Evolutionary conservation across 2,113 vertebrate genomes (phyloP).

Genomic region (Ameiurus melas): DNA sequence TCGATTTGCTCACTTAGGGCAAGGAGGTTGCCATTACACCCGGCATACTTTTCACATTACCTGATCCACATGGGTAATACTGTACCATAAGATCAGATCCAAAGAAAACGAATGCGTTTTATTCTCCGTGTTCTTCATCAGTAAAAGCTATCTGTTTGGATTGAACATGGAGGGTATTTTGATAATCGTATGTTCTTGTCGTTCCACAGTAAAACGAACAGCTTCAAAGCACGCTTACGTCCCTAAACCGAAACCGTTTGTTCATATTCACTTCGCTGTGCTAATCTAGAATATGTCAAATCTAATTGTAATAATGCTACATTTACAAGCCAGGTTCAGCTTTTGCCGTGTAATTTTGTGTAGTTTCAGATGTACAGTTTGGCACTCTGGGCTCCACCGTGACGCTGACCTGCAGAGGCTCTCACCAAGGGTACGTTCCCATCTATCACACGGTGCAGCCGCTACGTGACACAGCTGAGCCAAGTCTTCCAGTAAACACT

Average conservation of each 20-base stretch:
- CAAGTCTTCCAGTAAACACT: conserved; percentile 46
- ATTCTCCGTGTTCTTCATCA: background rate
- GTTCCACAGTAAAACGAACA: background rate
- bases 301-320: background rate
- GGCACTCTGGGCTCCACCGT: conserved; percentile 56
- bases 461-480: conserved; percentile 9
- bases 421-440: conserved; percentile 50
- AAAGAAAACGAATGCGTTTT: background rate
- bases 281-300: background rate
- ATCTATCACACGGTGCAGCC: background rate
- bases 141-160: background rate
- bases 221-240: background rate
- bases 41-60: background rate
- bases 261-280: background rate
- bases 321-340: background rate
- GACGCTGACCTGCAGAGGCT: conserved; percentile 53
- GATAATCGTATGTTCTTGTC: background rate
- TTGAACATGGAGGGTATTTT: background rate
- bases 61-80: background rate
- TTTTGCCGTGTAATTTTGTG: background rate
- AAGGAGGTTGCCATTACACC: conserved; percentile 6
- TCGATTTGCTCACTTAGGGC: background rate
- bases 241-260: background rate
- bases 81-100: background rate
- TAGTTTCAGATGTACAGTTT: conserved; percentile 54